A percentile compares a stretch with the other conserved stretches of the same genome.
Conservation (phyloP, 2,888 invertebrate genomes). For the Anticlea derivata region DNA sequence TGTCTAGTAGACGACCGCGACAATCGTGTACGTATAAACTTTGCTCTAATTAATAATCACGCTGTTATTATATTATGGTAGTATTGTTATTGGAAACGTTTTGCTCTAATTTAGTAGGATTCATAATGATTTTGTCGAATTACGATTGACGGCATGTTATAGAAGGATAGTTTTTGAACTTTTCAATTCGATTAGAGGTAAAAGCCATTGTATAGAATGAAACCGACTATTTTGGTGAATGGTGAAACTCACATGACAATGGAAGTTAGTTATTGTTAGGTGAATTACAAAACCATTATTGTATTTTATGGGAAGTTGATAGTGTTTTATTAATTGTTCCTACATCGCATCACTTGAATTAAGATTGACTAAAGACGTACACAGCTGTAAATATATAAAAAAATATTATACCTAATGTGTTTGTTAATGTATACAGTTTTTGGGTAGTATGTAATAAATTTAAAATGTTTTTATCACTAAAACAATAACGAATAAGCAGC, state of each 20-base stretch:
- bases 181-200: conserved; percentile 11
- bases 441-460: conserved; percentile 7
- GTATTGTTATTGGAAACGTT: conserved; percentile 24
- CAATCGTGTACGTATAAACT: conserved; percentile 39
- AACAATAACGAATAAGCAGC: conserved; percentile 23
- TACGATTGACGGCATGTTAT: conserved; percentile 12
- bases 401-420: neutral
- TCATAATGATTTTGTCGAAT: conserved; percentile 12
- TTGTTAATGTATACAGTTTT: conserved; percentile 2
- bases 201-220: too few species aligned
- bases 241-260: conserved; percentile 21
- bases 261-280: conserved; percentile 6
- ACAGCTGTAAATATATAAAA: conserved; percentile 38
- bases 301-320: conserved; percentile 4
- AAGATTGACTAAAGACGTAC: conserved; percentile 50
- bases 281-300: conserved; percentile 1
- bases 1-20: conserved; percentile 35
- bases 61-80: conserved; percentile 36
- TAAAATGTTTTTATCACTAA: neutral
- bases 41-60: conserved; percentile 38
- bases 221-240: neutral
- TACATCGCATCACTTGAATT: conserved; percentile 43
- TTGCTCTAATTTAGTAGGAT: conserved; percentile 5
- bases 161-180: conserved; percentile 20
- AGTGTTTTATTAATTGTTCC: conserved; percentile 21